These are phyloP conservation scores for Galeruca laticollis DNA, from an alignment of 2,888 invertebrate species.

Conservation along the genomic window DNA sequence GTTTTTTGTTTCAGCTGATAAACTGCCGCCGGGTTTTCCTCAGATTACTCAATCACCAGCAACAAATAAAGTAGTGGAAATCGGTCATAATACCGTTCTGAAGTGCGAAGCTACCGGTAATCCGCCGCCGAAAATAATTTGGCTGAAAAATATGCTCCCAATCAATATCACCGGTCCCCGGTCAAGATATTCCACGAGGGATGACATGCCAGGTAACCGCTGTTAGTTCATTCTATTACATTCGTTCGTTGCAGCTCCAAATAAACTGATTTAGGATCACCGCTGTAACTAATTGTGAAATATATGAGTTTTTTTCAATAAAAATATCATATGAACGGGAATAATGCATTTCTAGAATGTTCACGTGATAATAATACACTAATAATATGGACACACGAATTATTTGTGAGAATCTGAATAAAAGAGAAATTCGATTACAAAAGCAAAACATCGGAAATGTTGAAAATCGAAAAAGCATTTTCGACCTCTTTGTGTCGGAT, in stretches of 20 bases:
- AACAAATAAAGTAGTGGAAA: constrained; percentile 95
- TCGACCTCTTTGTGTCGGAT: background rate
- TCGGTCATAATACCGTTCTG: constrained; percentile 90
- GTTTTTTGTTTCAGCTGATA: constrained; percentile 76
- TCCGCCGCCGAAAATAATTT: constrained; percentile 86
- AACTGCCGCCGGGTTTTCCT: constrained; percentile 93
- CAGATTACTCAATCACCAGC: constrained; percentile 87
- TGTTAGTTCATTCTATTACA: background rate
- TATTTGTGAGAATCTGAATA: background rate
- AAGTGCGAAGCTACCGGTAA: constrained; percentile 90
- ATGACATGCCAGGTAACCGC: constrained; percentile 79
- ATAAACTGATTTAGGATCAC: background rate
- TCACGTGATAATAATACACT: too few species aligned
- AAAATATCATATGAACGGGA: too few species aligned
- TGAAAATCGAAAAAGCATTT: background rate
- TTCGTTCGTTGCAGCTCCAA: background rate
- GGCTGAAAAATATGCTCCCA: constrained; percentile 94
- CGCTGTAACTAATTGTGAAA: background rate
- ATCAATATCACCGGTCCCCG: constrained; percentile 87
- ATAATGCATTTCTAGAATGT: too few species aligned
- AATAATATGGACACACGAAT: too few species aligned
- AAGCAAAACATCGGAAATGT: background rate
- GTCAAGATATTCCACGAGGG: constrained; percentile 87
- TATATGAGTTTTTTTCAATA: too few species aligned
- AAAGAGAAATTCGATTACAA: background rate